Evolutionary conservation across 2,113 vertebrate genomes (phyloP).

Genomic region (Nothoprocta pentlandii): DNA sequence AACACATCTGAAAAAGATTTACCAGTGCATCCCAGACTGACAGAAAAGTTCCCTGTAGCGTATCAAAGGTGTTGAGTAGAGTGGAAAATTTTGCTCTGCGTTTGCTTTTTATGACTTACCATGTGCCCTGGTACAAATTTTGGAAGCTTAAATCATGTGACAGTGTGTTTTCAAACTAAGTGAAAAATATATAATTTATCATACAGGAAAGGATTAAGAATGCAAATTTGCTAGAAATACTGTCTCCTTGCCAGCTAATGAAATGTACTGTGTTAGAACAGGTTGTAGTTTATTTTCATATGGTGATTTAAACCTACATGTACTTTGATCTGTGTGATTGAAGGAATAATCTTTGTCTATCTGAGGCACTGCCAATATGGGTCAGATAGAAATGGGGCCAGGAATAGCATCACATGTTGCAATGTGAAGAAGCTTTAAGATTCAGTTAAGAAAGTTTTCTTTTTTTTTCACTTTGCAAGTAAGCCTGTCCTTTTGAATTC

Average conservation of each 20-base stretch:
- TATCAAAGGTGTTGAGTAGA: neutral
- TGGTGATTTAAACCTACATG: neutral
- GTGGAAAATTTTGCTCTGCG: neutral
- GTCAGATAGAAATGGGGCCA: neutral
- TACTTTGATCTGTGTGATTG: neutral
- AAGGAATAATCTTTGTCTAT: neutral
- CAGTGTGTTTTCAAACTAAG: neutral
- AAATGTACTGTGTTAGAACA: neutral
- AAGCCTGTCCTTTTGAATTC: neutral
- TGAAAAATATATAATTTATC: neutral
- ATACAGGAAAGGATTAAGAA: neutral
- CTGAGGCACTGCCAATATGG: neutral
- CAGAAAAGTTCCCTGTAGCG: neutral
- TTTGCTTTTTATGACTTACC: neutral
- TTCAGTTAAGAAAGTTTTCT: neutral
- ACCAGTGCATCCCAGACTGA: neutral
- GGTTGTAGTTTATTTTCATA: neutral
- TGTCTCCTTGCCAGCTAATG: neutral
- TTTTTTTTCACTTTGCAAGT: slow-evolving; percentile 11
- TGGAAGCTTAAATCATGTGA: neutral
- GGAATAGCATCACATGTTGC: rapidly evolving
- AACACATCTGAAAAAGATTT: neutral
- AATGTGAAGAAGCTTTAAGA: neutral
- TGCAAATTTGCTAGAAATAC: neutral
- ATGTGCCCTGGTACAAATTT: neutral